phyloP scores from a whole-genome alignment of 53 echinoderm and acorn worm species.

The Crossaster papposus region DNA sequence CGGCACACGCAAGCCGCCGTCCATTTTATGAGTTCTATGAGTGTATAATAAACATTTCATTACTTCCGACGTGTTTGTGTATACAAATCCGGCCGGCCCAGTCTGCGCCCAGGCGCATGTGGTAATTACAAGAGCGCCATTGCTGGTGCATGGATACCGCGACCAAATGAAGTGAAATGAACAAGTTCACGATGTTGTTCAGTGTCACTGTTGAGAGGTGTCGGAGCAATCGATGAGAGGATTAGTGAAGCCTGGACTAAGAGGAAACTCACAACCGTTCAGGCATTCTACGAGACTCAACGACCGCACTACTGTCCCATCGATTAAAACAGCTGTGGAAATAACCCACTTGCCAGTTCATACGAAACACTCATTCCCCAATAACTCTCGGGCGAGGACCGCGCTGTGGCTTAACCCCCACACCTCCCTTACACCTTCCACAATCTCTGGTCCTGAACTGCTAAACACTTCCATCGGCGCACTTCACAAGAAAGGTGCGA shows the following conservation, averaged over 20 bases:
- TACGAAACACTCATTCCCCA: constrained; percentile 52
- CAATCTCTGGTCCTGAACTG: constrained; percentile 56
- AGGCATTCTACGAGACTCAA: constrained; percentile 34
- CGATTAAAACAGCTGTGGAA: constrained; percentile 61
- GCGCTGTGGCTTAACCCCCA: constrained; percentile 27
- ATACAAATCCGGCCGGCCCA: constrained; percentile 29
- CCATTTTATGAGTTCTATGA: constrained; percentile 19
- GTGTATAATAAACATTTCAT: constrained; percentile 57
- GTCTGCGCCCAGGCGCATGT: background rate
- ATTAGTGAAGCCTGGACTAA: constrained; percentile 12
- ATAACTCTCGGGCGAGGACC: constrained; percentile 48
- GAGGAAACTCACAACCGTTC: constrained; percentile 32
- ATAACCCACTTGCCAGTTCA: constrained; percentile 52
- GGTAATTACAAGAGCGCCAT: constrained; percentile 31
- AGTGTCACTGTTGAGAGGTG: constrained; percentile 47
- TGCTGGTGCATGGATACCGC: constrained; percentile 26
- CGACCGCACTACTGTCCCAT: constrained; percentile 18
- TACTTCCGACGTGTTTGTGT: constrained; percentile 42
- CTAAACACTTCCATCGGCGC: constrained; percentile 37
- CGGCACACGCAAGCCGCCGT: constrained; percentile 29
- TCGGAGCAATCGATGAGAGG: constrained; percentile 46
- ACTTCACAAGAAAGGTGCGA: constrained; percentile 51
- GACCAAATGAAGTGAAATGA: constrained; percentile 58
- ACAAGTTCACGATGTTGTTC: constrained; percentile 43
- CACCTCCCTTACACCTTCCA: constrained; percentile 38